These are phyloP conservation scores for Melieria crassipennis DNA, from an alignment of 2,888 invertebrate species.

Conservation along the genomic window DNA sequence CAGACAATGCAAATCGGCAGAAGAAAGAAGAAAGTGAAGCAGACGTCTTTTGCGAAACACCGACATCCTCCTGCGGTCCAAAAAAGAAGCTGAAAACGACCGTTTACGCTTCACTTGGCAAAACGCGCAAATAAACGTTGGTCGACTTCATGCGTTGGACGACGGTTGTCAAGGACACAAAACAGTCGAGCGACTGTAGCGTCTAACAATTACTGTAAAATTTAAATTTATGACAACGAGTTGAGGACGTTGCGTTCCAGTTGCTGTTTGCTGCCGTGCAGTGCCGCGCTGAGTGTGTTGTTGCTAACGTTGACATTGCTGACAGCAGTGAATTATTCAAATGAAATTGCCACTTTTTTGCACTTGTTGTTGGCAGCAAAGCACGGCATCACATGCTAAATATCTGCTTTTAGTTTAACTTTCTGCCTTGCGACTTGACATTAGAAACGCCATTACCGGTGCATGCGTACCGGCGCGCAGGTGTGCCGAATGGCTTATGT, in stretches of 20 bases:
- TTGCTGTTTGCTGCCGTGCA: neutral
- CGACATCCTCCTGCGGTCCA: too few relatives aligned
- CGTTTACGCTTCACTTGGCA: constrained; percentile 11
- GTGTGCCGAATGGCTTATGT: constrained; percentile 2
- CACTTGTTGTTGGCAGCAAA: too few relatives aligned
- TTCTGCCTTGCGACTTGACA: constrained; percentile 2
- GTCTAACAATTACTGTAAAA: too few relatives aligned
- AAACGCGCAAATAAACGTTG: constrained; percentile 24
- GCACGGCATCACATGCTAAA: too few relatives aligned
- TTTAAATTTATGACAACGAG: constrained; percentile 5
- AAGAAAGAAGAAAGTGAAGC: neutral
- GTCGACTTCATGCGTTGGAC: too few relatives aligned
- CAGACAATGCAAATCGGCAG: constrained; percentile 1
- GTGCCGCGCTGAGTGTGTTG: neutral
- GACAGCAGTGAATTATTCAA: constrained; percentile 17
- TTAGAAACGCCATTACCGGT: constrained; percentile 19
- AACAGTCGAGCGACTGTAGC: too few relatives aligned
- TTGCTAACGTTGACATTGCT: neutral
- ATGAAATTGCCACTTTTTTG: neutral
- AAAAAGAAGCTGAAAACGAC: too few relatives aligned
- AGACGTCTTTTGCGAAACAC: too few relatives aligned
- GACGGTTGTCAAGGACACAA: too few relatives aligned
- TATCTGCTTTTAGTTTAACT: too few relatives aligned
- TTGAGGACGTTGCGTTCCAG: neutral
- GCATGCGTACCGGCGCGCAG: constrained; percentile 7